Base-by-base conservation (phyloP, 2,797 vertebrate species). In the Meda fulgida region DNA sequence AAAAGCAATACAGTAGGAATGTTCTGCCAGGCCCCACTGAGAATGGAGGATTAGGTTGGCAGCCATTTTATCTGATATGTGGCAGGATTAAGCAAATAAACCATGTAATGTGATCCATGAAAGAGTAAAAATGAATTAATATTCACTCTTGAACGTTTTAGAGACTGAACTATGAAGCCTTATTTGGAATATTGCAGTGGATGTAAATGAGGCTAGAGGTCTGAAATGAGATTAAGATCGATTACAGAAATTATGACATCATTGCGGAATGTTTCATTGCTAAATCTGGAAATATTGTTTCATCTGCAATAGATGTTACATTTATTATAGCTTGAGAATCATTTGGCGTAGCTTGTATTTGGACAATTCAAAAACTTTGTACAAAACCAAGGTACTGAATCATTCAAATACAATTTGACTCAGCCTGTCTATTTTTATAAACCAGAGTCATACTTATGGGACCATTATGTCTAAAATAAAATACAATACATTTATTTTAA, bases 11-110 rank as follows among this genome's bases (percentile, higher is more conserved):
- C 89, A 88, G 89, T 86, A 83, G 87, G 89, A 88, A 91, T 89
- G 90, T 89, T 76, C 63, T 88, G 88, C 87, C 90, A 92, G 90
- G 91, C 90, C 87, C 66, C 55, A 29, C 21, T 67, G n/a, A 70
- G 71, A 80, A 40, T 19, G 43, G 29, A 71, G 75, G 51, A 71
- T 72, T 67, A 77, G 76, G 26, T 48, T 79, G 53, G 66, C 18
- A 40, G 65, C 66, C 87, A 83, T 66, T 86, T 84, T 81, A 77
- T 79, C 79, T 78, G 89, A 87, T 87, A 60, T 69, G 48, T n/a
- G 55, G 40, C 67, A 71, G 51, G 38, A 83, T 58, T 29, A 67
- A 11, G 10, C 60, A 46, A 43, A 82, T 77, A 70, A 67, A 71
- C 75, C 11, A 31, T 70, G 75, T 36, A 78, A 79, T 29, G 38